Evolutionary conservation across 2,888 invertebrate species (phyloP), one percentile per base, ranked within the genome.

Genomic region (Lasius fuliginosus): DNA sequence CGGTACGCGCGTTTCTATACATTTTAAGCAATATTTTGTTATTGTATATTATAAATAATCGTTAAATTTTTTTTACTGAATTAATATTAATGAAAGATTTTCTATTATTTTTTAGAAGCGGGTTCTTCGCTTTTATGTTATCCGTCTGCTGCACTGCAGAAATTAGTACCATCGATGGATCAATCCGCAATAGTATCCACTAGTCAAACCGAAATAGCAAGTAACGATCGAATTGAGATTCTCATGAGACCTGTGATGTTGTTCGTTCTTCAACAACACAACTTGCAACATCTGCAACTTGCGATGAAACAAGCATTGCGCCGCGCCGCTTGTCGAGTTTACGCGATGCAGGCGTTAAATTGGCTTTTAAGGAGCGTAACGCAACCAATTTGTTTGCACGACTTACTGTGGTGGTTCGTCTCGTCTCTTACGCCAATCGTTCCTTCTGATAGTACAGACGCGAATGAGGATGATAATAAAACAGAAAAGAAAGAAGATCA

Each of bases 371-470:
- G 98, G 75, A 98, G 98, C 76, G 98, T 99, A 0, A 98, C 99
- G 0, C 98, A 98, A 94, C 98, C 98, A 4, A 97, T 97, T 5
- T 98, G 98, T 93, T 96, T 99, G 30, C 99, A 99, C 92, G 99
- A 99, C 95, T 96, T 99, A 12, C 96, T 99, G 94, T 99, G 99
- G 99, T 99, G 98, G 98, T 99, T 99, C 94, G 98, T 99, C 33
- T 97, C 97, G 18, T 97, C 99, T 0, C 95, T 99, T 58, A 97
- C 97, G 3, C 96, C 97, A 0, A 92, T 94, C 1, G 95, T 95
- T 60, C 27, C 91, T 27, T 92, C 95, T 1, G 95, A 96, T 74
- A 83, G 90, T 12, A 81, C 90, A 5, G 93, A 94, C 9, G 82
- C 86, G 3, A 95, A 95, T 36, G 96, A 96, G 60, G 96, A 96